Percentiles rank a stretch among this genome's conserved stretches.
Evolutionary conservation across 2,888 invertebrate species (phyloP).

Genomic region (Drosophila borborema): DNA sequence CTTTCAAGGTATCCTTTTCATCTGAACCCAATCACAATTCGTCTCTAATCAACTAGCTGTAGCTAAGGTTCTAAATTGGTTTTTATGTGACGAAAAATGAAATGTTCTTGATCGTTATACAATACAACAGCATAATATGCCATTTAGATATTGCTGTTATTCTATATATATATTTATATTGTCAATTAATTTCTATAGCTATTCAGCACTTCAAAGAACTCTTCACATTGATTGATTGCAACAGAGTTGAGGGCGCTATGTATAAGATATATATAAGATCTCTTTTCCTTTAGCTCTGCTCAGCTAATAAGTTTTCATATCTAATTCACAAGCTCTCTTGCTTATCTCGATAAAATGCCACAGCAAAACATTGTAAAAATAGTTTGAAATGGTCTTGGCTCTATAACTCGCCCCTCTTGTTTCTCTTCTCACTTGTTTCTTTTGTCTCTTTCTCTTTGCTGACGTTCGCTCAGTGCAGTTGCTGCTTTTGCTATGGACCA

Average conservation of each 20-base stretch:
- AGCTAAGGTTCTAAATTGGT: background rate
- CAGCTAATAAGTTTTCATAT: too few species aligned
- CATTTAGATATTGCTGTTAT: background rate
- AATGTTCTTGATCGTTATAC: background rate
- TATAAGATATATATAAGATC: too few species aligned
- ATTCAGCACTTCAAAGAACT: background rate
- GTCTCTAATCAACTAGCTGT: background rate
- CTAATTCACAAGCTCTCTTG: too few species aligned
- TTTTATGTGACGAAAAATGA: background rate
- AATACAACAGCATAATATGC: background rate
- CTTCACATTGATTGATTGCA: too few species aligned
- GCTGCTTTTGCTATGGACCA: slow-evolving; percentile 4
- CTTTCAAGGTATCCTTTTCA: slow-evolving; percentile 13
- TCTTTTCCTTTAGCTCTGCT: too few species aligned
- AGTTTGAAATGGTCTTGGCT: background rate
- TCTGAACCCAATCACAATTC: slow-evolving; percentile 9
- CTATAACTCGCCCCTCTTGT: background rate
- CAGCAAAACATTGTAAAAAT: too few species aligned
- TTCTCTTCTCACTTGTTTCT: too few species aligned
- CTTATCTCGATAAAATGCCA: too few species aligned
- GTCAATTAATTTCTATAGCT: background rate
- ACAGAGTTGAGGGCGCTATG: too few species aligned
- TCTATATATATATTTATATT: too few species aligned
- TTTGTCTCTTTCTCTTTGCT: background rate
- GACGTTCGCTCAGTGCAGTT: too few species aligned